phyloP scores from a whole-genome alignment of 2,797 vertebrate genomes.

The Phylloscopus collybita region DNA sequence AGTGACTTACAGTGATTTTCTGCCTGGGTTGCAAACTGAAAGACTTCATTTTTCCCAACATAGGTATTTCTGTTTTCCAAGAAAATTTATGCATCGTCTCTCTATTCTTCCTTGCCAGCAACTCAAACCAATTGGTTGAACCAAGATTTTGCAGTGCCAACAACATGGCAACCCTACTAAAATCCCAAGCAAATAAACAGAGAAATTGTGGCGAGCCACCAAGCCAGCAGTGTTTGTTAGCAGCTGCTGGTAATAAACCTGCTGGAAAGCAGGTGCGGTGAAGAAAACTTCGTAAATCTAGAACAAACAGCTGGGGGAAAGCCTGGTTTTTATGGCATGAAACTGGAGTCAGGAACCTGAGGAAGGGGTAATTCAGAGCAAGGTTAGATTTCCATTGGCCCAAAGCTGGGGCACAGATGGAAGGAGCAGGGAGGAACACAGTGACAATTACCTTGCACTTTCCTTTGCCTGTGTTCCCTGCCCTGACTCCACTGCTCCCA shows the following conservation, averaged over 20 bases:
- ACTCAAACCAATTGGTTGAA: not conserved
- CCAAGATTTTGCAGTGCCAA: not conserved
- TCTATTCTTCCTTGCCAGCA: not conserved
- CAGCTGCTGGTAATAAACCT: constrained; percentile 51
- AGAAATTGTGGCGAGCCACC: not conserved
- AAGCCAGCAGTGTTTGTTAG: constrained; percentile 24
- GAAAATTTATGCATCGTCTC: not conserved
- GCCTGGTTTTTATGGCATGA: not conserved
- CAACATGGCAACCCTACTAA: not conserved
- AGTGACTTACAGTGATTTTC: not conserved
- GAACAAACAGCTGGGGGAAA: constrained; percentile 2
- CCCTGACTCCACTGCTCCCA: not conserved
- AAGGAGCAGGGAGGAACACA: not conserved
- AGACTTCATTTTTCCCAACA: not conserved
- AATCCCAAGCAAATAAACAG: constrained; percentile 19
- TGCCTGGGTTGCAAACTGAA: not conserved
- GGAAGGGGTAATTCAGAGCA: not conserved
- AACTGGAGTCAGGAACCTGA: not conserved
- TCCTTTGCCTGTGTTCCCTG: not conserved
- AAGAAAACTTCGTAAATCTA: not conserved
- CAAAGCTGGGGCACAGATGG: not conserved
- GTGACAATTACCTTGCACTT: not conserved
- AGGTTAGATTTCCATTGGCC: not conserved
- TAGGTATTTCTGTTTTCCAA: not conserved
- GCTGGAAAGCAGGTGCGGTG: not conserved